These are phyloP conservation scores for Synaphobranchus kaupii DNA, from an alignment of 2,797 vertebrate species.

Conservation along the genomic window DNA sequence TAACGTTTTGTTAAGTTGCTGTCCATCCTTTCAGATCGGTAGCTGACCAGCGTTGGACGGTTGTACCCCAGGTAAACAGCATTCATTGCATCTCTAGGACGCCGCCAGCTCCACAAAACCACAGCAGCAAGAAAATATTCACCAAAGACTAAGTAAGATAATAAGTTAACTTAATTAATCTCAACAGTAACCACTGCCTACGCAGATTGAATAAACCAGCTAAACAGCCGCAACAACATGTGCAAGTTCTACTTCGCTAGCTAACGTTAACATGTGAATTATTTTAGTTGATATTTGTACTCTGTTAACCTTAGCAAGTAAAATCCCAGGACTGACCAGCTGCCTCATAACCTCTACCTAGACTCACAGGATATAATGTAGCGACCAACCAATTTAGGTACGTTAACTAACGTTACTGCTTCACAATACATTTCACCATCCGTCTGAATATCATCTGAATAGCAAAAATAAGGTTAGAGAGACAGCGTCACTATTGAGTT, in stretches of 20 bases:
- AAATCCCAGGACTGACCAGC: background rate
- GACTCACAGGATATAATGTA: background rate
- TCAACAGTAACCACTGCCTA: no score
- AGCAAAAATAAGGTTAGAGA: background rate
- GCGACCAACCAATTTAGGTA: background rate
- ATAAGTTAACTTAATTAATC: background rate
- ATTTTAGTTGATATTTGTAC: background rate
- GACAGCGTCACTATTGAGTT: background rate
- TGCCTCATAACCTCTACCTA: background rate
- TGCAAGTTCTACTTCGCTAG: background rate
- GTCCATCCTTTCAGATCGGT: background rate
- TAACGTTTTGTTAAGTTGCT: conserved; percentile 1
- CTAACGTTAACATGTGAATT: background rate
- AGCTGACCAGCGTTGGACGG: background rate
- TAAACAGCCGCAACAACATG: background rate
- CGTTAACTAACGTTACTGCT: background rate
- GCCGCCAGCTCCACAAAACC: background rate
- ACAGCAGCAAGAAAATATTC: background rate
- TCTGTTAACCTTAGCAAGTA: background rate
- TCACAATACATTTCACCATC: background rate
- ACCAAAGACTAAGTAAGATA: background rate
- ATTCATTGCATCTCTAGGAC: background rate
- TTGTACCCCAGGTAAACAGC: background rate
- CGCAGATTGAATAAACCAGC: background rate
- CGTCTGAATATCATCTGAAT: no score